phyloP scores from a whole-genome alignment of 2,888 invertebrate species.

The Dasysyrphus albostriatus region DNA sequence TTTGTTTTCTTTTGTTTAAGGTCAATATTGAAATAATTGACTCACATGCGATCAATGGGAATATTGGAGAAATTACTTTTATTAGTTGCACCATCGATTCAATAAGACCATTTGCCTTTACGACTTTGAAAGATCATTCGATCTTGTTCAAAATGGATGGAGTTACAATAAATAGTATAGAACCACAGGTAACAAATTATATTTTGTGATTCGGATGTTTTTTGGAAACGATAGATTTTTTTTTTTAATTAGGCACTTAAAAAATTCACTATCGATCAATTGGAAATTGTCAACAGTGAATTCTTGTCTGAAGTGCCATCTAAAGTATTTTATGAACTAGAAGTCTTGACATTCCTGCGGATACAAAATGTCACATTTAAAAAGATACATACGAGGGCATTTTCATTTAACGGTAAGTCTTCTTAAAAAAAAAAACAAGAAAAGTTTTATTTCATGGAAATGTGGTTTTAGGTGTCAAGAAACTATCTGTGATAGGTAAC shows the following conservation, averaged over 20 bases:
- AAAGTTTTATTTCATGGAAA: neutral
- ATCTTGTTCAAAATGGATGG: conserved; percentile 87
- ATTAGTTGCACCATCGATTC: conserved; percentile 86
- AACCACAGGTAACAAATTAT: conserved; percentile 82
- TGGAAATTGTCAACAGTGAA: conserved; percentile 87
- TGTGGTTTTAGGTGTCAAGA: conserved; percentile 47
- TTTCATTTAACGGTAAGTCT: conserved; percentile 85
- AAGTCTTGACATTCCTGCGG: conserved; percentile 87
- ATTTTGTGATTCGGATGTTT: conserved; percentile 76
- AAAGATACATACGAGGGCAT: conserved; percentile 88
- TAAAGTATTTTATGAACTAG: conserved; percentile 89
- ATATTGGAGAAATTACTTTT: conserved; percentile 88
- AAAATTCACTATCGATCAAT: conserved; percentile 89
- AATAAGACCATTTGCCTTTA: conserved; percentile 90
- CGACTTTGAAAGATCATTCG: conserved; percentile 87
- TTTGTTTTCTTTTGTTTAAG: conserved; percentile 59
- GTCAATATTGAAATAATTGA: conserved; percentile 85
- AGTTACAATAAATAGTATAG: conserved; percentile 86
- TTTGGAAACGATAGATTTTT: neutral
- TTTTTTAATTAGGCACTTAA: conserved; percentile 87
- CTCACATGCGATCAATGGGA: conserved; percentile 88
- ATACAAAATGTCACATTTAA: conserved; percentile 88
- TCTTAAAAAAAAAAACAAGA: neutral
- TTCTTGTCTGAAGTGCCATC: conserved; percentile 87
- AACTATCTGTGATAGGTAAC: conserved; percentile 79